A percentile compares a stretch with the other conserved stretches of the same genome.
Conservation (phyloP, 2,113 vertebrate genomes). For the Irena cyanogastra region DNA sequence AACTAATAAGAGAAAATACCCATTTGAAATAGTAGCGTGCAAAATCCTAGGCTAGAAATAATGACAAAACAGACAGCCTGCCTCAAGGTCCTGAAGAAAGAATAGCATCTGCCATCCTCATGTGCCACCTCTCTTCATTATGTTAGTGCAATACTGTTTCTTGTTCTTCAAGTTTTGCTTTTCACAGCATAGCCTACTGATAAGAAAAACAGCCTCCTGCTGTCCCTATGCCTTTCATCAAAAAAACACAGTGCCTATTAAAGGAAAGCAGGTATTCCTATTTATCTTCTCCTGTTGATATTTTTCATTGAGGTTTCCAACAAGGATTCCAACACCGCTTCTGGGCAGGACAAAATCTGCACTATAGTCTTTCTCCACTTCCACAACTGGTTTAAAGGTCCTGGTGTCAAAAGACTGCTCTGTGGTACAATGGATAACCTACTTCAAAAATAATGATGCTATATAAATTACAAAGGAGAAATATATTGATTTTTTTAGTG, state of each 20-base stretch:
- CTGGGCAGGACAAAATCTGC: neutral
- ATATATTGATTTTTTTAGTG: conserved; percentile 4
- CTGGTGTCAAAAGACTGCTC: neutral
- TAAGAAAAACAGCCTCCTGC: neutral
- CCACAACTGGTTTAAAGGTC: neutral
- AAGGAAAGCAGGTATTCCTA: neutral
- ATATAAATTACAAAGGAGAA: neutral
- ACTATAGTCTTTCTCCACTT: neutral
- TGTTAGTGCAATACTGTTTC: neutral
- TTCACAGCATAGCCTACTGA: neutral
- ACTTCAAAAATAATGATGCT: neutral
- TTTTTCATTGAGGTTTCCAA: neutral
- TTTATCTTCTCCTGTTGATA: neutral
- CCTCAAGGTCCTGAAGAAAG: neutral
- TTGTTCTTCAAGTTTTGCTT: neutral
- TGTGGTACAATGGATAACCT: neutral
- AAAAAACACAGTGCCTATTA: neutral
- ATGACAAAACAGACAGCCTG: neutral
- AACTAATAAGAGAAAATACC: neutral
- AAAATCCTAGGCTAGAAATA: neutral
- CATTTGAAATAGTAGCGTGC: neutral
- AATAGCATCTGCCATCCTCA: neutral
- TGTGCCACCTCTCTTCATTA: neutral
- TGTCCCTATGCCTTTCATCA: neutral
- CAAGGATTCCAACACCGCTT: neutral